Base-by-base conservation (phyloP, 1,140 invertebrate genomes). In the Drosophila pseudoobscura region DNA sequence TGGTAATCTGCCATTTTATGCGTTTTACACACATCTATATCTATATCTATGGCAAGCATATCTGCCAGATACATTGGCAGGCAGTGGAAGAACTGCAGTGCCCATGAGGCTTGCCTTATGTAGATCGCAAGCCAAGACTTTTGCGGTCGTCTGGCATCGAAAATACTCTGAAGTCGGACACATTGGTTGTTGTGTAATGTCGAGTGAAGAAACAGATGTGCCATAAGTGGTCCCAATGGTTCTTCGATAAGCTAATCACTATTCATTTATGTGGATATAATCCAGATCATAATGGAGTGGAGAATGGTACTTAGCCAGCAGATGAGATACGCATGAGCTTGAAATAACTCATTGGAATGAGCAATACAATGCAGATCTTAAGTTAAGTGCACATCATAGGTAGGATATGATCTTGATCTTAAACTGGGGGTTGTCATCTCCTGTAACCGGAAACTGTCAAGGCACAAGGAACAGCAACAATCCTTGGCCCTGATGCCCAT, bases 1-100 rank as follows among this genome's bases (percentile, higher is more conserved):
- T 59, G 50, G 59, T 78, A 87, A 87, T 82, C 78, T 78, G 78
- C 83, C 63, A 75, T 87, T 88, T 87, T 87, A 87, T 87, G 83
- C 83, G 74, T 87, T 87, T 75, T 87, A 75, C 83, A 80, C 80
- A 63, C 65, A 65, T 58, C 57, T 31, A 17, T 20, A 52, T 17
- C 39, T n/a, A 29, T 1, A 29, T 44, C 62, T 61, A 62, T 78
- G 62, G 41, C 54, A 51, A 24, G 29, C 31, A 46, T 52, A 74
- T 68, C 64, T 84, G 62, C 20, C 68, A 75, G 77, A 62, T 74
- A 62, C 58, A 74, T 74, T 79, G 64, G 53, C 78, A 59, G 49
- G 4, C 24, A 24, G 24, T 3, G 3, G 24, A 26, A 0, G 3
- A 20, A 20, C 20, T 20, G 20, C 20, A 20, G 20, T 20, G 20